Evolutionary conservation across 1,140 invertebrate species (phyloP).

Genomic region (Streblospio benedicti): DNA sequence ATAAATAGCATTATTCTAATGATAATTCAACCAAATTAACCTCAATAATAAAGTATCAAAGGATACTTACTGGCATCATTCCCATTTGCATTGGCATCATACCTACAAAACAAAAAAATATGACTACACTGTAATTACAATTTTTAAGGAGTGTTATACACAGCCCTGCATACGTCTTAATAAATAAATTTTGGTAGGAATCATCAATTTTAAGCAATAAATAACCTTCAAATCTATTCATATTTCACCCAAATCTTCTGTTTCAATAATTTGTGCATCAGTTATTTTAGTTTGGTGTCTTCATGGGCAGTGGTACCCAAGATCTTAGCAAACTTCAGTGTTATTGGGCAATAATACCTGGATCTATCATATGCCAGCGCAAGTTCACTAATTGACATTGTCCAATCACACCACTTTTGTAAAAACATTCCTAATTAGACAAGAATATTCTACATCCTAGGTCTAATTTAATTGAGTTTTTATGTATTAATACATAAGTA

Average conservation of each 20-base stretch:
- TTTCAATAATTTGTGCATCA: too few relatives aligned
- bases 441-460: neutral
- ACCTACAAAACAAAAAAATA: conserved; percentile 24
- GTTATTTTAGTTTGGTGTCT: too few relatives aligned
- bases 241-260: too few relatives aligned
- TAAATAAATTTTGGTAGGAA: conserved; percentile 3
- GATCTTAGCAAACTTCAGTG: too few relatives aligned
- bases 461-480: neutral
- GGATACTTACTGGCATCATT: conserved; percentile 39
- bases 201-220: neutral
- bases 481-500: neutral
- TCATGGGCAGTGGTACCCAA: too few relatives aligned
- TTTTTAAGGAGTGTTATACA: neutral
- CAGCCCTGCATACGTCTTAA: too few relatives aligned
- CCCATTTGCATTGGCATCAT: conserved; percentile 43
- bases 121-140: neutral
- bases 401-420: too few relatives aligned
- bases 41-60: neutral
- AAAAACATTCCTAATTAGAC: neutral
- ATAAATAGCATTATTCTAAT: neutral
- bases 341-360: too few relatives aligned
- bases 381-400: too few relatives aligned
- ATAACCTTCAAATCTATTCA: neutral
- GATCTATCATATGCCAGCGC: too few relatives aligned
- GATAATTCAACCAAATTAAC: neutral